phyloP scores from a whole-genome alignment of 2,113 vertebrate species.

The Planiliza haematocheilus region DNA sequence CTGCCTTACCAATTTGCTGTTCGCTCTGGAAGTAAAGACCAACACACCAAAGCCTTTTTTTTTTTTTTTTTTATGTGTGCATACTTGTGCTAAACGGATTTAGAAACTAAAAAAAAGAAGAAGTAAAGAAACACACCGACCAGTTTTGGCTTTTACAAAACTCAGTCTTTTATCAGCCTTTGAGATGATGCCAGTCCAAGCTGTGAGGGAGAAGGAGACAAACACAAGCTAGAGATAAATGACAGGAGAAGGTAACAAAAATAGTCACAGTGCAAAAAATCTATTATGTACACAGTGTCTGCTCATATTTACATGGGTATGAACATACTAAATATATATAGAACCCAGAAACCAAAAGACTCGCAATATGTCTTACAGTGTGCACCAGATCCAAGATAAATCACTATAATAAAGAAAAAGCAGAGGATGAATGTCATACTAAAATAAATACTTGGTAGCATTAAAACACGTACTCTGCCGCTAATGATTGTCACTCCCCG shows the following conservation, averaged over 20 bases:
- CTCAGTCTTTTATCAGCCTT: constrained; percentile 39
- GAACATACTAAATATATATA: constrained; percentile 70
- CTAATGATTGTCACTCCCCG: constrained; percentile 56
- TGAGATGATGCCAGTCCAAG: constrained; percentile 50
- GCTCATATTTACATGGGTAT: constrained; percentile 55
- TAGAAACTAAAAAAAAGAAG: not conserved
- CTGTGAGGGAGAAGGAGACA: constrained; percentile 46
- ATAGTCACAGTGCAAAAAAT: constrained; percentile 70
- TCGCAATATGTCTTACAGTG: constrained; percentile 35
- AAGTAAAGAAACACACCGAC: constrained; percentile 42
- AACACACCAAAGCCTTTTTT: constrained; percentile 12
- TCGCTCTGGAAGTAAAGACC: constrained; percentile 29
- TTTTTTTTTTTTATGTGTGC: constrained; percentile 4
- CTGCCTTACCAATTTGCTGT: constrained; percentile 7
- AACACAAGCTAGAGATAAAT: constrained; percentile 48
- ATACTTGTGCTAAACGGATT: constrained; percentile 53
- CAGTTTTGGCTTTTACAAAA: constrained; percentile 61
- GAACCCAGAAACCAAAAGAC: constrained; percentile 34
- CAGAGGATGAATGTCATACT: constrained; percentile 26
- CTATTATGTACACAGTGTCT: constrained; percentile 49
- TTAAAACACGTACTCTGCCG: constrained; percentile 20
- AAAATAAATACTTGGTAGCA: constrained; percentile 54
- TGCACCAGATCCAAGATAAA: constrained; percentile 41
- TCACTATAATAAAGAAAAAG: constrained; percentile 3
- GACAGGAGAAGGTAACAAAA: constrained; percentile 50